phyloP scores from a whole-genome alignment of 1,140 invertebrate species.

The Pantala flavescens region DNA sequence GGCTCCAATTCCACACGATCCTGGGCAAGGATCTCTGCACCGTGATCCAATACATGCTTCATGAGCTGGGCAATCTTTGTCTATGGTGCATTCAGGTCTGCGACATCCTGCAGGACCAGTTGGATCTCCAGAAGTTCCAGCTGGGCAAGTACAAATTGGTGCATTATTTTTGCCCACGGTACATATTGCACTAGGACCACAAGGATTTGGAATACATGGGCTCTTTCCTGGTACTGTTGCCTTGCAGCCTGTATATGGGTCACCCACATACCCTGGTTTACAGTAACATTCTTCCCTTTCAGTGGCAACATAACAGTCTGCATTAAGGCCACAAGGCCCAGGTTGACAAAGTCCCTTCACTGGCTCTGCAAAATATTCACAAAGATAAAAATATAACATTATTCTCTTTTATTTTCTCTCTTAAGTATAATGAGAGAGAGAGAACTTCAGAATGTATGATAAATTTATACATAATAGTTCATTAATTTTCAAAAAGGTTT shows the following conservation, averaged over 20 bases:
- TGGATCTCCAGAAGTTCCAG: slow-evolving; percentile 67
- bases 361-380: slow-evolving; percentile 24
- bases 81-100: slow-evolving; percentile 62
- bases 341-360: slow-evolving; percentile 55
- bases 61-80: slow-evolving; percentile 57
- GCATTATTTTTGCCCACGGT: slow-evolving; percentile 51
- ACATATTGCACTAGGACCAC: slow-evolving; percentile 63
- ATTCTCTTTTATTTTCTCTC: neutral
- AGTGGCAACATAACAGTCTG: slow-evolving; percentile 59
- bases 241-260: slow-evolving; percentile 62
- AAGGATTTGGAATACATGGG: slow-evolving; percentile 63
- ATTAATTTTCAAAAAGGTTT: no score
- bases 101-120: slow-evolving; percentile 55
- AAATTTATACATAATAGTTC: neutral
- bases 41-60: slow-evolving; percentile 64
- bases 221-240: slow-evolving; percentile 41
- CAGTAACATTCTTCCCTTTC: slow-evolving; percentile 68
- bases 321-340: slow-evolving; percentile 65
- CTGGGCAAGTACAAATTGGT: slow-evolving; percentile 59
- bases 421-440: neutral
- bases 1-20: slow-evolving; percentile 64
- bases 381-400: slow-evolving; percentile 13
- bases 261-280: slow-evolving; percentile 56
- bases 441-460: neutral
- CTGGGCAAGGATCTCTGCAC: slow-evolving; percentile 69